phyloP scores from a whole-genome alignment of 2,113 vertebrate genomes.

The Nothobranchius furzeri region DNA sequence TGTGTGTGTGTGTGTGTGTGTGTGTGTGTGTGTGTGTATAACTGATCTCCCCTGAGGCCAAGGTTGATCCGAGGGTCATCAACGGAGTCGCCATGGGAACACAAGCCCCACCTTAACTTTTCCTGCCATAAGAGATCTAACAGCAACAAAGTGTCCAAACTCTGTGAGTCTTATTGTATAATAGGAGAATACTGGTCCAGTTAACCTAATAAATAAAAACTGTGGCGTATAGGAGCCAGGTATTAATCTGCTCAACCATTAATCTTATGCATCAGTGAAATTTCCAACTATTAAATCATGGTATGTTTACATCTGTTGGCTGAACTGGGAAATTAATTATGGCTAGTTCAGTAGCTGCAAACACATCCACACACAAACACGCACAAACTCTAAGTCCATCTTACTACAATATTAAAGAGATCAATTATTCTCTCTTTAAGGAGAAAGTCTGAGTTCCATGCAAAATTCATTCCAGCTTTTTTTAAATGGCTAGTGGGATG shows the following conservation, averaged over 20 bases:
- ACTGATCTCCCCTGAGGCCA: conserved; percentile 64
- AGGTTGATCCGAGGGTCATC: conserved; percentile 68
- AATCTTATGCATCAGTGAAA: too few relatives aligned
- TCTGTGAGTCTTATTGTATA: neutral
- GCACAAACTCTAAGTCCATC: too few relatives aligned
- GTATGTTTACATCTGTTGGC: too few relatives aligned
- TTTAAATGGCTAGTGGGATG: neutral
- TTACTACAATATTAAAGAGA: too few relatives aligned
- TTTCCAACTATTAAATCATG: too few relatives aligned
- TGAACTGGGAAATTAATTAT: too few relatives aligned
- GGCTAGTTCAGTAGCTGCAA: too few relatives aligned
- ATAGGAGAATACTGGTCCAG: too few relatives aligned
- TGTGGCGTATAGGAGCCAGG: too few relatives aligned
- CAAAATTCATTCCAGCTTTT: neutral
- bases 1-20: conserved; percentile 28
- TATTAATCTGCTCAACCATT: too few relatives aligned
- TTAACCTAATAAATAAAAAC: too few relatives aligned
- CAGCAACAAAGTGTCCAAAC: conserved; percentile 10
- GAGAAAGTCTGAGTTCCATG: neutral
- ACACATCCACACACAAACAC: too few relatives aligned
- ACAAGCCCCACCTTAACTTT: conserved; percentile 52
- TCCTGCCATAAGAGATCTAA: conserved; percentile 24
- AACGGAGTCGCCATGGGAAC: conserved; percentile 67
- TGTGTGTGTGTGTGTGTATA: conserved; percentile 28
- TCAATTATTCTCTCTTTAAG: neutral